Evolutionary conservation across 2,888 invertebrate species (phyloP), one percentile per base, ranked within the genome.

Genomic region (Patella pellucida): DNA sequence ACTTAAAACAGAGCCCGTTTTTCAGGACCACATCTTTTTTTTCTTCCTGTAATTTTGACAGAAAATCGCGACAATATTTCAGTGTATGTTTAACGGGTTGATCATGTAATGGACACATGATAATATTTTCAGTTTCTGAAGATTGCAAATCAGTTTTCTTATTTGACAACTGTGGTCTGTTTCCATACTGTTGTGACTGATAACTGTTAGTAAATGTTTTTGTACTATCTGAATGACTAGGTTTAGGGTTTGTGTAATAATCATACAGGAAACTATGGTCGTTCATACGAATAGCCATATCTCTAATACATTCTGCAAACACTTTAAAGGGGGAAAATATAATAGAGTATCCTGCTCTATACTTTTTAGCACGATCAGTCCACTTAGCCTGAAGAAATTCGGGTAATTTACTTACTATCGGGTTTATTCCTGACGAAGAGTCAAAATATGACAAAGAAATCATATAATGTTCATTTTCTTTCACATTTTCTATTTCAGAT

Each of bases 1-100:
- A 79, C 4, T 68, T 62, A 23, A 79, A 80, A 56, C 80, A 80
- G 1, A 80, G 12, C 4, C 19, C 76, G 15, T 1, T 78, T 23
- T n/a, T 72, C 52, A 3, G 52, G 16, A 27, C 52, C 27, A 27
- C 27, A 27, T 27, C 27, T 27, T 27, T 27, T 27, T 27, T 27
- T 27, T 3, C 27, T 27, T 27, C 27, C 3, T 27, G 27, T 27
- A 3, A 27, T 27, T 27, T 27, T 27, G 27, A 27, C 27, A 27
- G 68, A 52, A 80, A 76, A 19, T 41, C 71, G 16, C 62, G 52
- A 72, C 77, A 78, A 2, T 75, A 50, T 9, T 77, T 71, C 7
- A 78, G 56, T 7, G 68, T 68, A 52, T 77, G 79, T 15, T 72
- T 70, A 2, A 71, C 54, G 15, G 16, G 56, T 41, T 31, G 50